Percentiles rank a stretch among this genome's conserved stretches.
phyloP scores from a whole-genome alignment of 2,797 vertebrate species.

The Neosilurus mollespiculum region DNA sequence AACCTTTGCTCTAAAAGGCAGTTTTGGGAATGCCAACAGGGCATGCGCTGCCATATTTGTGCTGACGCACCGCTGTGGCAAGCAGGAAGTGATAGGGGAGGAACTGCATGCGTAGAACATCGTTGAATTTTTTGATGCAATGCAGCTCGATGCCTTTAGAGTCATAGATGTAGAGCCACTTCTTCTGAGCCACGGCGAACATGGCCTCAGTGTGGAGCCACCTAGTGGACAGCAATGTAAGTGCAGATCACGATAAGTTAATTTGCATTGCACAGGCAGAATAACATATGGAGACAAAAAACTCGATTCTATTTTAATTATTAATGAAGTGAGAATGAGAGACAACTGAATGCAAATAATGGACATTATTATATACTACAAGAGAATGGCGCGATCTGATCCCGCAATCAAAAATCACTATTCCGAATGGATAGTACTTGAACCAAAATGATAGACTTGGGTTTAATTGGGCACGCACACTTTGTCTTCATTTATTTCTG shows the following conservation, averaged over 20 bases:
- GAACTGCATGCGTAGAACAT: constrained; percentile 83
- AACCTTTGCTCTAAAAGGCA: neutral
- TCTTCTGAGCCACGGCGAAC: constrained; percentile 87
- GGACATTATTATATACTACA: no score
- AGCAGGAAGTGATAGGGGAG: constrained; percentile 90
- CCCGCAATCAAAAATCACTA: no score
- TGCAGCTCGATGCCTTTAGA: constrained; percentile 87
- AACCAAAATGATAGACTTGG: no score
- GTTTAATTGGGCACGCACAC: no score
- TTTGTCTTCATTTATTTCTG: no score
- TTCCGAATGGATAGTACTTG: no score
- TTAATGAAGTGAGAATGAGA: no score
- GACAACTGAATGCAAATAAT: no score
- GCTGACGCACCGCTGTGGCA: constrained; percentile 73
- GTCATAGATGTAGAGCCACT: constrained; percentile 90
- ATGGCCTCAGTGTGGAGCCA: constrained; percentile 86
- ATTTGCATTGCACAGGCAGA: neutral
- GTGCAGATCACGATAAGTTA: neutral
- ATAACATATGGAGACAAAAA: no score
- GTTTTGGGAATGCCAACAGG: neutral
- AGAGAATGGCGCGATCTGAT: no score
- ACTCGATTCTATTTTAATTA: no score
- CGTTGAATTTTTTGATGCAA: constrained; percentile 84
- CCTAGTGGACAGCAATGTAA: constrained; percentile 60
- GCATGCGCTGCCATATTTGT: neutral